Evolutionary conservation across 2,113 vertebrate genomes (phyloP), one percentile per base, ranked within the genome.

Genomic region (Lycaon pictus): DNA sequence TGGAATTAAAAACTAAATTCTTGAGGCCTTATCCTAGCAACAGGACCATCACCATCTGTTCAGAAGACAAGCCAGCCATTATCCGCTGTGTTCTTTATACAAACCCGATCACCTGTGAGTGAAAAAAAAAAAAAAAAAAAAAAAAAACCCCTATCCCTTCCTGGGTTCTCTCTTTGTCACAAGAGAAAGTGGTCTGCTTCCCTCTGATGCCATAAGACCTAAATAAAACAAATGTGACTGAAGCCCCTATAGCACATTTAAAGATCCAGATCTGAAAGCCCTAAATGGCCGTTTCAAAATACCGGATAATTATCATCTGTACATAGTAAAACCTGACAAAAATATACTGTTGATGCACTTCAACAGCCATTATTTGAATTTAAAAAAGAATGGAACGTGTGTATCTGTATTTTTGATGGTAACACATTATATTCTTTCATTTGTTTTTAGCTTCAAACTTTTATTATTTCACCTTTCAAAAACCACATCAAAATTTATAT

Each of bases 1-100:
- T 99, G 99, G 99, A 99, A 99, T 99, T 99, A 99, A 99, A 99
- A 99, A 99, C 99, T 99, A 99, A 99, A 99, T 99, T 99, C 99
- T 99, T 99, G 98, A 98, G 98, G 98, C 99, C 99, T 99, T 99
- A 99, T 99, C 99, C 99, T 99, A 99, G 99, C 99, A 99, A 99
- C 99, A 99, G 98, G 98, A 98, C 99, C 99, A 99, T 99, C 99
- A 99, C 99, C 99, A 99, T 99, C 99, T 99, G 99, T 99, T 99
- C 98, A 97, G 98, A 99, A 98, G 98, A 99, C 99, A 99, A 99
- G 98, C 98, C 98, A 98, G 98, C 99, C 98, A 98, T 99, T 99
- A 99, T 99, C 98, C 95, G 51, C 97, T 97, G 97, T 98, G 98
- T 99, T 99, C 99, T 99, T 99, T 99, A 98, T 98, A 98, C 98